phyloP scores from a whole-genome alignment of 2,113 vertebrate genomes.

The rat (Rattus norvegicus) region GRCr8 NC_086021.1:36934001-36934500 shows the following conservation, averaged over 20 bases:
- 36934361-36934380: neutral
- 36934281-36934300: neutral
- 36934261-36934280: neutral
- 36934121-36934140: too few species aligned
- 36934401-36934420: neutral
- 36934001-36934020: neutral
- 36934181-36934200: neutral
- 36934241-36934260: neutral
- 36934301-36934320: neutral
- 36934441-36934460: slow-evolving; percentile 42
- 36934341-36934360: neutral
- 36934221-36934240: neutral
- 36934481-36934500: slow-evolving; percentile 59
- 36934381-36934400: neutral
- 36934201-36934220: neutral
- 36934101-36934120: neutral
- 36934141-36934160: neutral
- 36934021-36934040: neutral
- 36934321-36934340: neutral
- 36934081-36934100: neutral
- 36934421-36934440: neutral
- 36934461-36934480: slow-evolving; percentile 56
- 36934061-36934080: neutral
- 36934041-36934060: neutral
- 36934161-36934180: neutral